Conservation (phyloP, 2,888 invertebrate genomes). For the Microctonus hyperodae region DNA sequence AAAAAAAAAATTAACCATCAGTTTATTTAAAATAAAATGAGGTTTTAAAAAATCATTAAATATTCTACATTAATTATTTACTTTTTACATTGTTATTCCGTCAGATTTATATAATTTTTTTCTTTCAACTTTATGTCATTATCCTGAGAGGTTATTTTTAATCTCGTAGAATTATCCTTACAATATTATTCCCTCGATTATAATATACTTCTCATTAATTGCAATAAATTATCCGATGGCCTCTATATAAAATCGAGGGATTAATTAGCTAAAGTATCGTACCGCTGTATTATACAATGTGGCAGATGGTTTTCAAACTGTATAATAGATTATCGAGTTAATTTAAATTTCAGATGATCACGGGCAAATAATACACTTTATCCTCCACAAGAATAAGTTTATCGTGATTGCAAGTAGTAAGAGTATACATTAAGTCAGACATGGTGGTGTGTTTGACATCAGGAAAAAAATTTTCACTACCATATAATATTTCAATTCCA, state of each 20-base stretch:
- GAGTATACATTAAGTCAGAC: constrained; percentile 22
- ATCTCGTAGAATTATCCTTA: neutral
- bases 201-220: neutral
- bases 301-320: neutral
- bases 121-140: neutral
- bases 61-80: neutral
- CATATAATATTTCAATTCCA: neutral
- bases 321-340: neutral
- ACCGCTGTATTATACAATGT: neutral
- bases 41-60: neutral
- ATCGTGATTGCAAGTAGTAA: neutral
- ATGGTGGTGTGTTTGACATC: neutral
- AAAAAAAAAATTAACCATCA: no score
- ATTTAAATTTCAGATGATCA: neutral
- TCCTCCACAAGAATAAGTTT: neutral
- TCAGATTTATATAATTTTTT: no score
- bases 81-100: neutral
- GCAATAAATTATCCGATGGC: neutral
- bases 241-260: neutral
- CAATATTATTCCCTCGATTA: neutral
- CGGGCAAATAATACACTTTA: neutral
- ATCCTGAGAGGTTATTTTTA: neutral
- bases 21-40: no score
- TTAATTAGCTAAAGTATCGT: neutral
- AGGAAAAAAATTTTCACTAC: neutral